A percentile compares a stretch with the other conserved stretches of the same genome.
Conservation (phyloP, 2,113 vertebrate genomes). For the Siniperca knerii region DNA sequence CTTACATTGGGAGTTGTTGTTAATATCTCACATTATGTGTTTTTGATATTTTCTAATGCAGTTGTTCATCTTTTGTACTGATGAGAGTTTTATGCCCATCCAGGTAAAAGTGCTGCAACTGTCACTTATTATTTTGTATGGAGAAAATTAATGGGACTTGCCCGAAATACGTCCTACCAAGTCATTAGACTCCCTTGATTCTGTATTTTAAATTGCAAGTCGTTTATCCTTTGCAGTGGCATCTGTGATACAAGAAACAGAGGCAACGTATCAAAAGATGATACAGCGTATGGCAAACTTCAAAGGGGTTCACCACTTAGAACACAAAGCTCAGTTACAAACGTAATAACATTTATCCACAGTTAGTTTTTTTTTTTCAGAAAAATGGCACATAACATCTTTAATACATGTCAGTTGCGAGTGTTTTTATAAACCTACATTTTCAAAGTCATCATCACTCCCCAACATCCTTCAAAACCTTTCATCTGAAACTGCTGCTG, state of each 20-base stretch:
- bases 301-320: too few species aligned
- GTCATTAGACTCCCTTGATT: conserved; percentile 10
- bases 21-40: background rate
- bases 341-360: background rate
- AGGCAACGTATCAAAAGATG: background rate
- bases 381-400: background rate
- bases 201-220: background rate
- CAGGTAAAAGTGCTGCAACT: background rate
- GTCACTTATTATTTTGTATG: background rate
- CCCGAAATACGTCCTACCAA: background rate
- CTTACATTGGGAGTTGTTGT: background rate
- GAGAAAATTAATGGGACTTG: conserved; percentile 13
- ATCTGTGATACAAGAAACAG: conserved; percentile 12
- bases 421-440: background rate
- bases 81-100: conserved; percentile 13
- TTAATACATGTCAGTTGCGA: background rate
- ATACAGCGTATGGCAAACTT: background rate
- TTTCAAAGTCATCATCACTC: conserved; percentile 18
- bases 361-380: background rate
- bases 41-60: background rate
- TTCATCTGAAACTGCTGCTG: conserved; percentile 23
- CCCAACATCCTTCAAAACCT: background rate
- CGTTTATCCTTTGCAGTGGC: conserved; percentile 4
- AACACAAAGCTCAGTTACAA: background rate
- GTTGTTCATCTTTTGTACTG: background rate